Percentiles rank a stretch among this genome's conserved stretches.
phyloP scores from a whole-genome alignment of 1,140 invertebrate genomes.

The Tetragnatha versicolor region DNA sequence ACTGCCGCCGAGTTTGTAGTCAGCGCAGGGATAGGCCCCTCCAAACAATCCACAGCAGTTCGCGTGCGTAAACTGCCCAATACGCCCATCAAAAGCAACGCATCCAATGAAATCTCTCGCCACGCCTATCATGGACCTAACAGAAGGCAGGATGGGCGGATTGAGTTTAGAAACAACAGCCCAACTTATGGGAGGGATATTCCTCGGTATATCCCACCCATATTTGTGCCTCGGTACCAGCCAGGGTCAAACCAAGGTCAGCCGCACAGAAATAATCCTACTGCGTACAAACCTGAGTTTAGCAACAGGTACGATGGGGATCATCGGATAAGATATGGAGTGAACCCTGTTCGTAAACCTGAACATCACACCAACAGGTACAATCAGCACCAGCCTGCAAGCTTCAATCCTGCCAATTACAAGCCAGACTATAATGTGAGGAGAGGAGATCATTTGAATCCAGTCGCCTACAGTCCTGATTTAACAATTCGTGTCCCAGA shows the following conservation, averaged over 20 bases:
- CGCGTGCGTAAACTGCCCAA: slow-evolving; percentile 5
- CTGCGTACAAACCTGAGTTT: not conserved
- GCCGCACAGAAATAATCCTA: not conserved
- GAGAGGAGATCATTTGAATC: no score
- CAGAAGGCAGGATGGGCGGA: slow-evolving; percentile 1
- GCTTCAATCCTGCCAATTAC: not conserved
- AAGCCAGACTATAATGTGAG: no score
- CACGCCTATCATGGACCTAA: not conserved
- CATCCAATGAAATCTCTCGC: not conserved
- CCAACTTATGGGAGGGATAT: not conserved
- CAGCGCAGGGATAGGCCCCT: slow-evolving; percentile 35
- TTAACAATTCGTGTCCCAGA: no score
- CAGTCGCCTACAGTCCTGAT: no score
- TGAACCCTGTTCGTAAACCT: not conserved
- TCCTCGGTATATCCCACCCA: slow-evolving; percentile 3
- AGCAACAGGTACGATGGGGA: not conserved
- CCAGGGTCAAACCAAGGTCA: no score
- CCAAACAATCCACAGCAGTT: slow-evolving; percentile 24
- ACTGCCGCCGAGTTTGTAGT: slow-evolving; percentile 46
- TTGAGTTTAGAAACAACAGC: not conserved
- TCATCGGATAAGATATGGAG: not conserved
- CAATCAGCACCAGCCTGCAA: not conserved
- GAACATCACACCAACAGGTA: not conserved
- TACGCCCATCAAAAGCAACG: not conserved
- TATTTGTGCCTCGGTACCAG: slow-evolving; percentile 31